These are phyloP conservation scores for Esox masquinongy DNA, from an alignment of 2,797 vertebrate genomes.

Conservation along the genomic window DNA sequence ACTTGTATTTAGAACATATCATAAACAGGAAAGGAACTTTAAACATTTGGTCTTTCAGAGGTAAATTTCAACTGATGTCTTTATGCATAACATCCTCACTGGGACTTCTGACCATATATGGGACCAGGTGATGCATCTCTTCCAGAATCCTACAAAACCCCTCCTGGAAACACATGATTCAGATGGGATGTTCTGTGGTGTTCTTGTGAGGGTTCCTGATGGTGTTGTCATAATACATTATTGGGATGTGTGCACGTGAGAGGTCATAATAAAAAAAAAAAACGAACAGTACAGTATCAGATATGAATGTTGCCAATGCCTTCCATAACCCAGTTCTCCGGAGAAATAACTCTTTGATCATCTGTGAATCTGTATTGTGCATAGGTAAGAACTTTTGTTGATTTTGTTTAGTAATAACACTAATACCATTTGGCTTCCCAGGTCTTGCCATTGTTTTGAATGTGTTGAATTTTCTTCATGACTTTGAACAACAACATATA, in stretches of 20 bases:
- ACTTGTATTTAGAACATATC: not conserved
- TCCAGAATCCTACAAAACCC: not conserved
- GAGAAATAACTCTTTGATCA: not conserved
- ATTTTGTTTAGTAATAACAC: not conserved
- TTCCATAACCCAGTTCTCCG: not conserved
- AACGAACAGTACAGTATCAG: not conserved
- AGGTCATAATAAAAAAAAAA: not conserved
- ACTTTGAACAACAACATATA: not conserved
- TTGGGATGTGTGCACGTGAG: not conserved
- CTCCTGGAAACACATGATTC: not conserved
- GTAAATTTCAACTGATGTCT: not conserved
- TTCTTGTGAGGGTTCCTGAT: not conserved
- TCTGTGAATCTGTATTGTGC: not conserved
- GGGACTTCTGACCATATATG: not conserved
- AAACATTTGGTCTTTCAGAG: not conserved
- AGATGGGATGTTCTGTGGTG: not conserved
- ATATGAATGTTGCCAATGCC: not conserved
- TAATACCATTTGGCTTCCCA: not conserved
- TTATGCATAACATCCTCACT: conserved; percentile 1
- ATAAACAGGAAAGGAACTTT: not conserved
- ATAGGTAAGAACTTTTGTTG: not conserved
- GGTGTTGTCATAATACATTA: conserved; percentile 1
- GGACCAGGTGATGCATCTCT: not conserved
- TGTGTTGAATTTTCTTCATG: not conserved
- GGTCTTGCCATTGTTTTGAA: not conserved